Conservation (phyloP, 2,797 vertebrate species). For the Hemitrygon akajei region DNA sequence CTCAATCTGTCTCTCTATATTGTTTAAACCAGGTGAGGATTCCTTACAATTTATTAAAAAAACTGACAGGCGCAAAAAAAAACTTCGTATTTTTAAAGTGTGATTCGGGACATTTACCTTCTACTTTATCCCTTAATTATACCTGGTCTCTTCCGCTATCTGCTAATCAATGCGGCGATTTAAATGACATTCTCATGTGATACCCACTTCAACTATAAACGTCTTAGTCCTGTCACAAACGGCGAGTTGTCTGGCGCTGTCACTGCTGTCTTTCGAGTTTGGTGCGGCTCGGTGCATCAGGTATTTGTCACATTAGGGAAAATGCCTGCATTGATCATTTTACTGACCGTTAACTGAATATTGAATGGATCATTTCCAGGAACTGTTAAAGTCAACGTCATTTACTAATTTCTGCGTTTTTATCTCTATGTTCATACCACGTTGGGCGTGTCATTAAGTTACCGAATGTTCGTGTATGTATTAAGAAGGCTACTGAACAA, state of each 20-base stretch:
- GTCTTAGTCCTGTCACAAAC: slow-evolving; percentile 32
- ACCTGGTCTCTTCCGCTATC: slow-evolving; percentile 34
- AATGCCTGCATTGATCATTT: neutral
- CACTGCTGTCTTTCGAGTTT: neutral
- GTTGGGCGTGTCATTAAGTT: neutral
- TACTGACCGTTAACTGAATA: neutral
- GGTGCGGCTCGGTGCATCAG: neutral
- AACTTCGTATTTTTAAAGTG: slow-evolving; percentile 28
- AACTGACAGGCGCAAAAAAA: neutral
- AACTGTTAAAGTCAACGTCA: neutral
- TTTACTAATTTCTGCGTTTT: neutral
- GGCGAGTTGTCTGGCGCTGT: slow-evolving; percentile 16
- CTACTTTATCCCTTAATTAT: slow-evolving; percentile 36
- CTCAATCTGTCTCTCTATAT: neutral
- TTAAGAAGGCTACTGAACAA: neutral
- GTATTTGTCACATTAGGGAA: neutral
- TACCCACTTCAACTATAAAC: slow-evolving; percentile 36
- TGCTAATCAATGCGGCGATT: slow-evolving; percentile 37
- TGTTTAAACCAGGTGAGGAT: neutral
- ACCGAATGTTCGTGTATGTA: neutral
- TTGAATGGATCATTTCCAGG: neutral
- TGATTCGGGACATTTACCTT: slow-evolving; percentile 19
- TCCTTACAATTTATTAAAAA: neutral
- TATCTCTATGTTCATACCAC: neutral
- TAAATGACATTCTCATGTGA: slow-evolving; percentile 35